Evolutionary conservation across 2,797 vertebrate species (phyloP).

Genomic region (Danio jaintianensis): DNA sequence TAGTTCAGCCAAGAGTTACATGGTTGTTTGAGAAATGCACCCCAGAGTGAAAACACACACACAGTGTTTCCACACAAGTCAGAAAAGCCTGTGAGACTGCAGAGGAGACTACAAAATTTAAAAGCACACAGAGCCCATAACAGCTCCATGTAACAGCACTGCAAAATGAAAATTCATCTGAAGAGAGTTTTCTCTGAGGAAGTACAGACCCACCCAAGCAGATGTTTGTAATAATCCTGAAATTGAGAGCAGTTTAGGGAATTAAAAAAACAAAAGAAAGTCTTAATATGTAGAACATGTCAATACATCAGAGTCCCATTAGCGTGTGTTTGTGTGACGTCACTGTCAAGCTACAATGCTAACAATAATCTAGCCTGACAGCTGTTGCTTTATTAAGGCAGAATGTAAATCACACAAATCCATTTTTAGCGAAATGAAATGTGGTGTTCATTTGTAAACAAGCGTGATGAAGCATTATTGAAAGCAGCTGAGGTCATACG

Average conservation of each 20-base stretch:
- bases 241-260: slow-evolving; percentile 59
- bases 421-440: neutral
- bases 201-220: slow-evolving; percentile 51
- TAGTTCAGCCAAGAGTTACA: no score
- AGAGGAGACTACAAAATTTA: slow-evolving; percentile 51
- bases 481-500: slow-evolving; percentile 7
- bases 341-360: slow-evolving; percentile 12
- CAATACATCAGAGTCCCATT: slow-evolving; percentile 56
- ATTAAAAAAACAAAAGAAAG: slow-evolving; percentile 43
- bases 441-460: slow-evolving; percentile 8
- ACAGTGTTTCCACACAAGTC: no score
- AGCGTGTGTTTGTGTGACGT: slow-evolving; percentile 9
- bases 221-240: slow-evolving; percentile 68
- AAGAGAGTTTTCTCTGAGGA: slow-evolving; percentile 62
- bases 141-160: slow-evolving; percentile 57
- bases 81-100: neutral
- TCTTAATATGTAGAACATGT: slow-evolving; percentile 53
- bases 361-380: slow-evolving; percentile 7
- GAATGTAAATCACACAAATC: slow-evolving; percentile 7
- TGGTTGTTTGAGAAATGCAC: no score
- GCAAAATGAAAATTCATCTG: slow-evolving; percentile 67
- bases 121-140: slow-evolving; percentile 59
- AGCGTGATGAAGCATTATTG: neutral
- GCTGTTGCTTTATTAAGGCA: slow-evolving; percentile 32
- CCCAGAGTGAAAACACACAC: no score